Conservation (phyloP, 2,797 vertebrate species). For the Ficedula albicollis region DNA sequence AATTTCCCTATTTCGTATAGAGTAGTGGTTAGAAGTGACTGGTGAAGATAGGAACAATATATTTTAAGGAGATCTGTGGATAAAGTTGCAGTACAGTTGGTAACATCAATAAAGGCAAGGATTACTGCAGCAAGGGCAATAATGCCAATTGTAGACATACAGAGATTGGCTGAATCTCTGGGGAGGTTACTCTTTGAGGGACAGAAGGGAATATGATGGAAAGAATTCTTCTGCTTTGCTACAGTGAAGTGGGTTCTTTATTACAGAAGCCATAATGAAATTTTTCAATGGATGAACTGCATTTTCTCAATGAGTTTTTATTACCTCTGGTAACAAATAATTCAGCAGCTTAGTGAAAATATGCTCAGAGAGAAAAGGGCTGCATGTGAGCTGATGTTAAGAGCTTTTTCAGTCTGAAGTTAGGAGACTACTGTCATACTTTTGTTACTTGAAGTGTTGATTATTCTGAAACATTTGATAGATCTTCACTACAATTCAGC, state of each 20-base stretch:
- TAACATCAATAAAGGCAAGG: constrained; percentile 21
- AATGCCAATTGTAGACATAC: background rate
- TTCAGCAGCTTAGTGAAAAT: background rate
- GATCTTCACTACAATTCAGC: background rate
- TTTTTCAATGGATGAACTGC: background rate
- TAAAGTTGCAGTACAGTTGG: background rate
- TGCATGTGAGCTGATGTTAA: background rate
- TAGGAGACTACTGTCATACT: background rate
- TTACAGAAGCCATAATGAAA: background rate
- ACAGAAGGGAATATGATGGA: background rate
- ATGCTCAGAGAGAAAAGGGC: background rate
- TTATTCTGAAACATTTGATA: background rate
- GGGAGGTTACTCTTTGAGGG: constrained; percentile 7
- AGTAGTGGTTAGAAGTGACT: background rate
- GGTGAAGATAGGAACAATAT: background rate
- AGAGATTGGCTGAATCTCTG: background rate
- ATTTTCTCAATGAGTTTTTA: background rate
- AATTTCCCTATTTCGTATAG: background rate
- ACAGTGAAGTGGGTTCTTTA: background rate
- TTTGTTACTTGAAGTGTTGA: background rate
- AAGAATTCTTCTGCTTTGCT: background rate
- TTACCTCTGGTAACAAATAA: background rate
- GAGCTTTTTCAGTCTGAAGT: background rate
- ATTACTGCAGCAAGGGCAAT: background rate
- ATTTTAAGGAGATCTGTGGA: constrained; percentile 17